These are phyloP conservation scores for Drosophila mettleri DNA, from an alignment of 2,888 invertebrate species.

Conservation along the genomic window DNA sequence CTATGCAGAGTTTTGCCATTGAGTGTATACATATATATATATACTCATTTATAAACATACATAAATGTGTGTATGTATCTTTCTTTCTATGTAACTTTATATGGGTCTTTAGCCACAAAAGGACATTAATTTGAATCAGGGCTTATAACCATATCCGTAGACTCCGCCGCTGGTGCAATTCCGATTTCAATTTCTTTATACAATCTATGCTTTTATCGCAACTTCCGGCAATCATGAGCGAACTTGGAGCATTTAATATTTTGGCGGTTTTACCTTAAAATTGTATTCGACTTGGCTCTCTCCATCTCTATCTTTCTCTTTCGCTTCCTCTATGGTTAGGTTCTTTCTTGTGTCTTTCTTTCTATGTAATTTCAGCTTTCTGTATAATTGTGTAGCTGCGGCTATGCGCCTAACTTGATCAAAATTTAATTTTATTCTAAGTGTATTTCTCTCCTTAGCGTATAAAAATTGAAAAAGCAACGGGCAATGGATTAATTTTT, in stretches of 20 bases:
- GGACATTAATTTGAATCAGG: constrained; percentile 78
- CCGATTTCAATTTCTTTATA: constrained; percentile 71
- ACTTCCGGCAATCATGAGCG: constrained; percentile 50
- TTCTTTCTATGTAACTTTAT: constrained; percentile 11
- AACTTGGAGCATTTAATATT: constrained; percentile 53
- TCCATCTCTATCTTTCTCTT: neutral
- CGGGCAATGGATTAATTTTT: neutral
- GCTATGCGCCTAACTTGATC: constrained; percentile 36
- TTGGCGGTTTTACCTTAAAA: constrained; percentile 67
- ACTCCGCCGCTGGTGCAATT: constrained; percentile 49
- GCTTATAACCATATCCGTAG: constrained; percentile 19
- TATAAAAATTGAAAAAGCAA: neutral
- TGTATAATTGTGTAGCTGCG: constrained; percentile 2
- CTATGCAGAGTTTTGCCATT: no score
- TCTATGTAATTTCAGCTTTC: constrained; percentile 23
- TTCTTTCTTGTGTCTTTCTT: constrained; percentile 21
- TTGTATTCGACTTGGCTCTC: constrained; percentile 57
- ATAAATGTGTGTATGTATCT: constrained; percentile 5
- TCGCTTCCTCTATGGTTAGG: no score
- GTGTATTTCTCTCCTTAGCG: constrained; percentile 22
- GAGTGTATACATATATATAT: constrained; percentile 18
- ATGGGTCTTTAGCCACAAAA: constrained; percentile 66
- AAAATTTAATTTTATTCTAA: constrained; percentile 51
- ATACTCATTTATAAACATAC: constrained; percentile 16
- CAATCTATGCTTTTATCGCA: constrained; percentile 50